A percentile compares a stretch with the other conserved stretches of the same genome.
Conservation (phyloP, 1,140 invertebrate genomes). For the Augochlora pura region DNA sequence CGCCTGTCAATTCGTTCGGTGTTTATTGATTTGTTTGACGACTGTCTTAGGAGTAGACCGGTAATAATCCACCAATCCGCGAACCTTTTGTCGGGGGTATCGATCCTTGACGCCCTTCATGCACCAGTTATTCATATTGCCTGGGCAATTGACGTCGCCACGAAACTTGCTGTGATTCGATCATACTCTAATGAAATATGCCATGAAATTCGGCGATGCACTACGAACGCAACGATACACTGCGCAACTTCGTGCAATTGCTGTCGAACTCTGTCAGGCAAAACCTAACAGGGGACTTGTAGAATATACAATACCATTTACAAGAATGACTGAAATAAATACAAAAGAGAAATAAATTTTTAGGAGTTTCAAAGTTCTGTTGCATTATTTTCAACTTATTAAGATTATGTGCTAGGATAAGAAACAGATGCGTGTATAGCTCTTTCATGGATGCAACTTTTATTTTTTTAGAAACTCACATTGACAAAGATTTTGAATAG, state of each 20-base stretch:
- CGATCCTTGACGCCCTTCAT: slow-evolving; percentile 15
- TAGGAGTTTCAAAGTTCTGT: too few relatives aligned
- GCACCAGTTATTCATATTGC: slow-evolving; percentile 28
- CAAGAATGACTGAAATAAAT: too few relatives aligned
- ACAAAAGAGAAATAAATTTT: too few relatives aligned
- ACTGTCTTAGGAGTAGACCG: not conserved
- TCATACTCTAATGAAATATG: not conserved
- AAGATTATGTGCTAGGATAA: too few relatives aligned
- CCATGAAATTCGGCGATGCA: not conserved
- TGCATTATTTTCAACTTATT: too few relatives aligned
- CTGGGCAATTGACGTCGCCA: slow-evolving; percentile 10
- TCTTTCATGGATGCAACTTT: too few relatives aligned
- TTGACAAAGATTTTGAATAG: too few relatives aligned
- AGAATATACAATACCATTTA: too few relatives aligned
- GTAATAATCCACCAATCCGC: slow-evolving; percentile 24
- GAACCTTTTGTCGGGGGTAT: slow-evolving; percentile 36
- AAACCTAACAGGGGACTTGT: too few relatives aligned
- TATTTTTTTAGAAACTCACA: too few relatives aligned
- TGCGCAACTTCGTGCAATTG: not conserved
- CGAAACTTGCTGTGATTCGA: slow-evolving; percentile 5
- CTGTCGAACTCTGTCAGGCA: too few relatives aligned
- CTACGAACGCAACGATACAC: not conserved
- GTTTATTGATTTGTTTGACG: slow-evolving; percentile 15
- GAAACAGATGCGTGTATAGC: too few relatives aligned
- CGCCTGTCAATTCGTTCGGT: not conserved